Percentiles rank a stretch among this genome's conserved stretches.
phyloP scores from a whole-genome alignment of 2,113 vertebrate species.

The Progne subis region DNA sequence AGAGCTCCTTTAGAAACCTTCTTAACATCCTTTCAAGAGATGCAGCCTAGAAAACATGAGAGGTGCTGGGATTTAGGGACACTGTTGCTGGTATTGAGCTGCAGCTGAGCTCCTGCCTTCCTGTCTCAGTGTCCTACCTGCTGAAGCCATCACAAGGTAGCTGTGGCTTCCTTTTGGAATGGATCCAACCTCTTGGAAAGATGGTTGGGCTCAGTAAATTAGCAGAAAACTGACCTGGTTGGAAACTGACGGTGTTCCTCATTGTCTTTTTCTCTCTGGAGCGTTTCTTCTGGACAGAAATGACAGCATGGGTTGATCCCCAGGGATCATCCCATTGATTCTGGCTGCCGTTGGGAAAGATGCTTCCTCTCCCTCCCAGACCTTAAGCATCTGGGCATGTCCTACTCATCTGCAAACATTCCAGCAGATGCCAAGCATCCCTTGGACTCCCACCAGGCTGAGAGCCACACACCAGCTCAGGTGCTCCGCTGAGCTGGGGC shows the following conservation, averaged over 20 bases:
- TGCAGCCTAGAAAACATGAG: not conserved
- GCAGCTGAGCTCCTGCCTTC: not conserved
- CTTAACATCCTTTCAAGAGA: not conserved
- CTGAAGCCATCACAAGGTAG: not conserved
- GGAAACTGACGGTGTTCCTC: not conserved
- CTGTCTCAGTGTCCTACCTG: not conserved
- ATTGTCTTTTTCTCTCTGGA: not conserved
- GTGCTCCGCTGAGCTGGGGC: conserved; percentile 23
- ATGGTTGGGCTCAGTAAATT: not conserved
- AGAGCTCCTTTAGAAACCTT: not conserved
- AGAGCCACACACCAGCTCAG: conserved; percentile 2
- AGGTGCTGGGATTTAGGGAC: not conserved
- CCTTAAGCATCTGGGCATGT: not conserved
- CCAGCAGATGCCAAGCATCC: conserved; percentile 14
- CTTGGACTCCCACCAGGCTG: not conserved
- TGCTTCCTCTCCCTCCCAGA: not conserved
- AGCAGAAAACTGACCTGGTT: not conserved
- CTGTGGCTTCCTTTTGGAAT: not conserved
- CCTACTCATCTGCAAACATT: not conserved
- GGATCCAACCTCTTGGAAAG: not conserved
- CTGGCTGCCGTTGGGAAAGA: not conserved
- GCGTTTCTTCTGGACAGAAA: not conserved
- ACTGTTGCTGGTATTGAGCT: not conserved
- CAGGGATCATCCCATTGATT: not conserved
- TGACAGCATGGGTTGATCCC: not conserved